Conservation (phyloP, 2,888 invertebrate genomes). For the Villa cingulata region DNA sequence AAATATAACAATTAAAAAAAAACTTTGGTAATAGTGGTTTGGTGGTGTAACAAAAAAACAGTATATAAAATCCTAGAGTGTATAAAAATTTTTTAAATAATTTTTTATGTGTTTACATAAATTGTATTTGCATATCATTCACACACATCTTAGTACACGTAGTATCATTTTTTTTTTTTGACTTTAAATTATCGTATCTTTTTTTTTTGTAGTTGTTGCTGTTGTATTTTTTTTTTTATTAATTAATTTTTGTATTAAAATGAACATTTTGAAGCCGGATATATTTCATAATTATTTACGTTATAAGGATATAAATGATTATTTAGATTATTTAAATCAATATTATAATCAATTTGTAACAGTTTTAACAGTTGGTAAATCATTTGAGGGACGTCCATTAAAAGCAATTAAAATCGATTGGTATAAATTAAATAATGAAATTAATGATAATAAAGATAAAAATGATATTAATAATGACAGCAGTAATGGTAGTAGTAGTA, state of each 20-base stretch:
- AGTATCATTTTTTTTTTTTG: too few relatives aligned
- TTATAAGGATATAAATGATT: slow-evolving; percentile 27
- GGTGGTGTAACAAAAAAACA: too few relatives aligned
- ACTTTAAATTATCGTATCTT: too few relatives aligned
- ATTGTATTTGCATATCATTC: too few relatives aligned
- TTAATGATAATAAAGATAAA: slow-evolving; percentile 7
- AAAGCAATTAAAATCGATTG: slow-evolving; percentile 31
- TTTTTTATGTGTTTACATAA: too few relatives aligned
- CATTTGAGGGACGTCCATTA: slow-evolving; percentile 27
- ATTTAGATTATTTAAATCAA: slow-evolving; percentile 26
- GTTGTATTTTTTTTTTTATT: not conserved
- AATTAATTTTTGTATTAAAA: slow-evolving; percentile 4
- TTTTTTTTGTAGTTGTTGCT: too few relatives aligned
- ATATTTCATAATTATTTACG: slow-evolving; percentile 25
- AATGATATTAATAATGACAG: slow-evolving; percentile 25
- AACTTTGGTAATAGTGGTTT: too few relatives aligned
- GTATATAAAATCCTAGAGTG: too few relatives aligned
- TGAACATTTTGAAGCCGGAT: slow-evolving; percentile 20
- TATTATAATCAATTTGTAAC: slow-evolving; percentile 25
- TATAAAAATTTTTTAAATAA: too few relatives aligned
- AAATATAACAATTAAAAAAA: too few relatives aligned
- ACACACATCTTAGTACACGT: too few relatives aligned
- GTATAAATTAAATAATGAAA: slow-evolving; percentile 15
- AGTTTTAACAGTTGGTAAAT: slow-evolving; percentile 25
- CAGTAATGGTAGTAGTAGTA: not conserved